These are phyloP conservation scores for Sweltsa coloradensis DNA, from an alignment of 1,140 invertebrate genomes.

Conservation along the genomic window DNA sequence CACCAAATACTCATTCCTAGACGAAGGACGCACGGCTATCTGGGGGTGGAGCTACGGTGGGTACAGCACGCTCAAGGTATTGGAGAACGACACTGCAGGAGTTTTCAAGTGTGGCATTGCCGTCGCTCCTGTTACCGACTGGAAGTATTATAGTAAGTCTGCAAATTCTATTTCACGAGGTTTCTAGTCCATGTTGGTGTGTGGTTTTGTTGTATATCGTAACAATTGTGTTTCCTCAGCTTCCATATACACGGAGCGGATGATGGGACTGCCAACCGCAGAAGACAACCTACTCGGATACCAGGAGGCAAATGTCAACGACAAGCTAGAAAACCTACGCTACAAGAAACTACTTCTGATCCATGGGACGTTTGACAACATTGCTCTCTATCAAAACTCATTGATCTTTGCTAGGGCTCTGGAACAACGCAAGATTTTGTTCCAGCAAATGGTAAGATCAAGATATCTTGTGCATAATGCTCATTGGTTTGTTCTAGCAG, in stretches of 20 bases:
- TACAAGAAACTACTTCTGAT: constrained; percentile 45
- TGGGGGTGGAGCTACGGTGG: constrained; percentile 64
- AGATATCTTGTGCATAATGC: background rate
- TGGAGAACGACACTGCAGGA: constrained; percentile 37
- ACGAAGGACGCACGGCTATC: constrained; percentile 57
- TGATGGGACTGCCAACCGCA: constrained; percentile 45
- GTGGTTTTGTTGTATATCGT: background rate
- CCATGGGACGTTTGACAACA: constrained; percentile 50
- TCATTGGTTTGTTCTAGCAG: background rate
- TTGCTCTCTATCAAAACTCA: constrained; percentile 56
- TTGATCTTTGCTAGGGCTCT: constrained; percentile 46
- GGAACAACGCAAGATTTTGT: constrained; percentile 43
- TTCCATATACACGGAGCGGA: constrained; percentile 54
- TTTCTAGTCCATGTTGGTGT: background rate
- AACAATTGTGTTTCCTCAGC: constrained; percentile 31
- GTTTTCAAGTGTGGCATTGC: constrained; percentile 49
- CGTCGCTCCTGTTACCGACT: constrained; percentile 65
- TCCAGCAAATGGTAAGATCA: constrained; percentile 38
- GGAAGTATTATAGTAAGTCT: constrained; percentile 69
- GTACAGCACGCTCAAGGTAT: constrained; percentile 29
- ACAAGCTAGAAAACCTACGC: constrained; percentile 36
- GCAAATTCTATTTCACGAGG: background rate
- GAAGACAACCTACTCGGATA: constrained; percentile 44
- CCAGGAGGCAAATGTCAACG: constrained; percentile 36
- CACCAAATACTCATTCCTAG: no score